Conservation (phyloP, 2,888 invertebrate genomes). For the Sminthurinus aureus region DNA sequence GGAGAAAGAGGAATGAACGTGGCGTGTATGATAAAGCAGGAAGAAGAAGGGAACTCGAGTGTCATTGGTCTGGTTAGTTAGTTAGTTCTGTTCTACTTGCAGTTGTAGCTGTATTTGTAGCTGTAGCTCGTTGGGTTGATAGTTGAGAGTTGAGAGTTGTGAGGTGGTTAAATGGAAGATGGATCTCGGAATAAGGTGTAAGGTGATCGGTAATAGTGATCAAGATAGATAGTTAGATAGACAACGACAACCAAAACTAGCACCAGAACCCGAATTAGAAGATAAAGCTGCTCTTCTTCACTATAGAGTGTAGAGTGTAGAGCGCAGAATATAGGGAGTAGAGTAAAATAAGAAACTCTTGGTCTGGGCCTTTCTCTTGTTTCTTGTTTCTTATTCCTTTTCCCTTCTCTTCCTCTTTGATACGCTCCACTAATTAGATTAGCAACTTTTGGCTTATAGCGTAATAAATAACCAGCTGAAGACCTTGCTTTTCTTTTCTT, state of each 20-base stretch:
- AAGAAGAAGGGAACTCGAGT: neutral
- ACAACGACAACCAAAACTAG: neutral
- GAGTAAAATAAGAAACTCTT: too few species aligned
- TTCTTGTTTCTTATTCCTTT: too few species aligned
- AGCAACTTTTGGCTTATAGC: constrained; percentile 27
- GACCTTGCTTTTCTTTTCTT: neutral
- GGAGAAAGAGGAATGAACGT: neutral
- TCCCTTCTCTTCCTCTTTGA: neutral
- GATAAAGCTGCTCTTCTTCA: too few species aligned
- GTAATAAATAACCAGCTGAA: constrained; percentile 26
- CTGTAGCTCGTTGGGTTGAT: neutral
- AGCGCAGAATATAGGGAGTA: too few species aligned
- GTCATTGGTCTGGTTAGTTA: neutral
- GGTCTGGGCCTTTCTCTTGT: too few species aligned
- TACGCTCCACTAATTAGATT: constrained; percentile 29
- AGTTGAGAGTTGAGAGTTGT: neutral
- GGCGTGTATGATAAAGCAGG: neutral
- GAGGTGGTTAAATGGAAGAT: neutral
- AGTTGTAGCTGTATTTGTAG: neutral
- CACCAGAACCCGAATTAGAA: too few species aligned
- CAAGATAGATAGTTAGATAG: neutral
- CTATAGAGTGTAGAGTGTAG: too few species aligned
- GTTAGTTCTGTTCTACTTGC: neutral
- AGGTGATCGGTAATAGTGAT: neutral
- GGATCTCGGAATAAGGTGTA: neutral